Evolutionary conservation across 2,888 invertebrate genomes (phyloP).

Genomic region (Lagria hirta): DNA sequence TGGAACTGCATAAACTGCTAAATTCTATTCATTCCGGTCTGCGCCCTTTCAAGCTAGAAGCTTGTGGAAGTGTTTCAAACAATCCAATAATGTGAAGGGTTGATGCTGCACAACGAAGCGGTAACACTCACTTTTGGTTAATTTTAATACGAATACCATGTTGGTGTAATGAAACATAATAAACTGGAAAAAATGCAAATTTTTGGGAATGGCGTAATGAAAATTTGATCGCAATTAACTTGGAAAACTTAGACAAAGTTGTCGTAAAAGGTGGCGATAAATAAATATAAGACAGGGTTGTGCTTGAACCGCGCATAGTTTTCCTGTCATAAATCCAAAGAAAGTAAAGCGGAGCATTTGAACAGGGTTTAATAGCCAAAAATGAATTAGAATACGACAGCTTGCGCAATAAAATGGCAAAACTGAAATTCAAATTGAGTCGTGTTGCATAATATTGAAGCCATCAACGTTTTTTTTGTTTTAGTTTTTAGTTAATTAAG

Average conservation of each 20-base stretch:
- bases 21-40: too few relatives aligned
- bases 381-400: conserved; percentile 6
- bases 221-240: conserved; percentile 17
- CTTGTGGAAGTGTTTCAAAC: conserved; percentile 6
- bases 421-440: not conserved
- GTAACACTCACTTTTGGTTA: too few relatives aligned
- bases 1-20: too few relatives aligned
- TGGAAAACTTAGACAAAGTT: conserved; percentile 11
- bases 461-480: too few relatives aligned
- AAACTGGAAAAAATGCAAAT: too few relatives aligned
- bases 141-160: too few relatives aligned
- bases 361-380: conserved; percentile 10
- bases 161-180: too few relatives aligned
- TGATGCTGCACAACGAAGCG: too few relatives aligned
- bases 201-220: too few relatives aligned
- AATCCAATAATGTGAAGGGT: conserved; percentile 9
- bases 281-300: conserved; percentile 9
- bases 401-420: not conserved
- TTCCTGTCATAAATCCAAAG: conserved; percentile 9
- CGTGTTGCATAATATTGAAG: too few relatives aligned
- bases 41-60: too few relatives aligned
- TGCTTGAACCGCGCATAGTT: conserved; percentile 6
- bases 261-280: conserved; percentile 15
- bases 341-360: conserved; percentile 11
- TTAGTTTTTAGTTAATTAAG: too few relatives aligned